Conservation (phyloP, 2,888 invertebrate genomes). For the Dysmachus trigonus region DNA sequence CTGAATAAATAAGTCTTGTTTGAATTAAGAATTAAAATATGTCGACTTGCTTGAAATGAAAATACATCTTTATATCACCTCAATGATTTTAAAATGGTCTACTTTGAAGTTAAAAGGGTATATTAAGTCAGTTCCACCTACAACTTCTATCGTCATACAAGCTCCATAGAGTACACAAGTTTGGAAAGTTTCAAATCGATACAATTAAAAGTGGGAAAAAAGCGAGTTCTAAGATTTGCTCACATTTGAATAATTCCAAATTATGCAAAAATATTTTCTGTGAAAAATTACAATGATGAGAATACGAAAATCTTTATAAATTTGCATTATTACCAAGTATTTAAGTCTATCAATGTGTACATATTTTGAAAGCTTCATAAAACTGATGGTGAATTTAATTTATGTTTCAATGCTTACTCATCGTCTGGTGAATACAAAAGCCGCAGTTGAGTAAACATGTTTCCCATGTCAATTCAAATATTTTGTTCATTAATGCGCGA, state of each 20-base stretch:
- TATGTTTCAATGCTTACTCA: not conserved
- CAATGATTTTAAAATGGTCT: too few species aligned
- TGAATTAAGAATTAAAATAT: too few species aligned
- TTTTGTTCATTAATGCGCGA: not conserved
- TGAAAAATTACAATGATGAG: not conserved
- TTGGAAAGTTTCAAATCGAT: too few species aligned
- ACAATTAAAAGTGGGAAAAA: too few species aligned
- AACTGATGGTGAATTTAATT: not conserved
- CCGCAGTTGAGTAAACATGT: not conserved
- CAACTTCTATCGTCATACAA: too few species aligned
- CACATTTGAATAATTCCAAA: not conserved
- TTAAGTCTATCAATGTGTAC: not conserved
- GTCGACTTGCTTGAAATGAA: too few species aligned
- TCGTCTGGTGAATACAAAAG: not conserved
- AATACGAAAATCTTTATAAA: not conserved
- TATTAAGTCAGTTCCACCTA: too few species aligned
- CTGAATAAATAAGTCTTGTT: too few species aligned
- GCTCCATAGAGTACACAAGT: too few species aligned
- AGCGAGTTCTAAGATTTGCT: not conserved
- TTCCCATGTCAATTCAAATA: not conserved
- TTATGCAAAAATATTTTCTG: not conserved
- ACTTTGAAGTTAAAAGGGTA: too few species aligned
- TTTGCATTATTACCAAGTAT: not conserved
- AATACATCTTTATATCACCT: too few species aligned
- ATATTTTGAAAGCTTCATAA: not conserved